Evolutionary conservation across 1,140 invertebrate genomes (phyloP).

Genomic region (Psix sp.): DNA sequence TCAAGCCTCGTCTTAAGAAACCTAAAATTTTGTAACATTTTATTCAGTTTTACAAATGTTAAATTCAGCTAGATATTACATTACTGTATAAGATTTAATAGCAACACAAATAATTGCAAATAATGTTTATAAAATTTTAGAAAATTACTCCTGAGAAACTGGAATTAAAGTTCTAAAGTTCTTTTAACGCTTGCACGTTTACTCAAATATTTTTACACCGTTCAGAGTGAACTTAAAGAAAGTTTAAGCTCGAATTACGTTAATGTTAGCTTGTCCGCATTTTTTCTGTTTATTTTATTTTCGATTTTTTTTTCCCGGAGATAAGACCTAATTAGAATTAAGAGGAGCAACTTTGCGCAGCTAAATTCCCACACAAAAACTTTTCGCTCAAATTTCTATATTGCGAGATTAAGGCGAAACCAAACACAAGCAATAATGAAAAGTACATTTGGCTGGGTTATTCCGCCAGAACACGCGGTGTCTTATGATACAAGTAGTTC

Average conservation of each 20-base stretch:
- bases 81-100: too few relatives aligned
- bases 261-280: constrained; percentile 9
- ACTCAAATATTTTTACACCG: constrained; percentile 23
- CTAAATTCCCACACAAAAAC: background rate
- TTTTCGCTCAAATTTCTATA: background rate
- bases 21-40: too few relatives aligned
- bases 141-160: constrained; percentile 3
- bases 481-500: constrained; percentile 29
- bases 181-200: constrained; percentile 7
- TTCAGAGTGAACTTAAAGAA: constrained; percentile 1
- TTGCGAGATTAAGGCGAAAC: background rate
- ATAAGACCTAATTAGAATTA: constrained; percentile 6
- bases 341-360: background rate
- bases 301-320: background rate
- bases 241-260: constrained; percentile 12
- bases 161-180: constrained; percentile 9
- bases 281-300: constrained; percentile 9
- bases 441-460: constrained; percentile 6
- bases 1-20: too few relatives aligned
- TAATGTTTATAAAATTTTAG: too few relatives aligned
- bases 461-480: constrained; percentile 4
- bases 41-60: too few relatives aligned
- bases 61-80: too few relatives aligned
- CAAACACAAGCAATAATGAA: constrained; percentile 6
- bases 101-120: too few relatives aligned